phyloP scores from a whole-genome alignment of 1,140 invertebrate species.

The Pararge aegeria region DNA sequence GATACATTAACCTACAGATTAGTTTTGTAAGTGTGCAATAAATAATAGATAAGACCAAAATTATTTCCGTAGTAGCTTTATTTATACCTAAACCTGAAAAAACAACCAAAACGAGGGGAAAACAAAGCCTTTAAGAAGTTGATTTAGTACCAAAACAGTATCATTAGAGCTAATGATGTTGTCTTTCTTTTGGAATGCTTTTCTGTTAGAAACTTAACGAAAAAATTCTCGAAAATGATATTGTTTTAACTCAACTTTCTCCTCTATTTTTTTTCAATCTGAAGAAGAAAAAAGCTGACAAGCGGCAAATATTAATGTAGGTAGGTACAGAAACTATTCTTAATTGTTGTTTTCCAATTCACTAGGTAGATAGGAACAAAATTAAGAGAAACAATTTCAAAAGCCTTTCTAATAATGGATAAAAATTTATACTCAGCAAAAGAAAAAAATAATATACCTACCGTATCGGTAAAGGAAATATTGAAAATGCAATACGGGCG shows the following conservation, averaged over 20 bases:
- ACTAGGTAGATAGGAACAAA: no score
- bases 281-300: no score
- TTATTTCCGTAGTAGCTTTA: slow-evolving; percentile 15
- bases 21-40: slow-evolving; percentile 21
- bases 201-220: not conserved
- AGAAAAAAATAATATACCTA: not conserved
- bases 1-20: not conserved
- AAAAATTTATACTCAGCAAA: not conserved
- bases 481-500: slow-evolving; percentile 32
- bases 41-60: slow-evolving; percentile 26
- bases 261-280: no score
- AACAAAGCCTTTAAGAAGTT: slow-evolving; percentile 19
- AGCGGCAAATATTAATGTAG: no score
- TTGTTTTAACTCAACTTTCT: not conserved
- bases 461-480: slow-evolving; percentile 17
- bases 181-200: not conserved
- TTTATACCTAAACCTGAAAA: slow-evolving; percentile 13
- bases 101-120: slow-evolving; percentile 13
- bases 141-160: slow-evolving; percentile 19
- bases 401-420: not conserved
- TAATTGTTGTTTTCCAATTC: no score
- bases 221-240: slow-evolving; percentile 1
- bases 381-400: no score
- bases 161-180: slow-evolving; percentile 8
- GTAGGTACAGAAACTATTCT: no score